Conservation (phyloP, 1,140 invertebrate species). For the Sesamia nonagrioides region DNA sequence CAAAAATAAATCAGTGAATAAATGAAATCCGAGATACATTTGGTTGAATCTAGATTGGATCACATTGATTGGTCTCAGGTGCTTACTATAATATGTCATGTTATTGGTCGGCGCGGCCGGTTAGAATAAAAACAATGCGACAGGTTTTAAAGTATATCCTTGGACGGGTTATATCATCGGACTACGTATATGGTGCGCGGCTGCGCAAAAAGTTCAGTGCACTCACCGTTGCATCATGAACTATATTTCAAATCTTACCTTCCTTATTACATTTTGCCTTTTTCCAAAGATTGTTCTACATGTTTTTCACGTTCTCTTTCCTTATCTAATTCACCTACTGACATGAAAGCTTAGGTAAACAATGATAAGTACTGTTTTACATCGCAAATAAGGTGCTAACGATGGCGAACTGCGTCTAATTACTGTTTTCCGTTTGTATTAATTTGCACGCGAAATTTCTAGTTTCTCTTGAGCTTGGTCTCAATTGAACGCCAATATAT, state of each 20-base stretch:
- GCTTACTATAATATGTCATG: slow-evolving; percentile 2
- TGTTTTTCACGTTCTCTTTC: slow-evolving; percentile 60
- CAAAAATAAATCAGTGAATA: background rate
- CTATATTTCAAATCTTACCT: slow-evolving; percentile 52
- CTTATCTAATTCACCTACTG: slow-evolving; percentile 77
- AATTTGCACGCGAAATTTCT: slow-evolving; percentile 53
- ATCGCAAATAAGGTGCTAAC: slow-evolving; percentile 32
- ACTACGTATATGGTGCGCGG: slow-evolving; percentile 67
- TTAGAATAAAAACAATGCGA: slow-evolving; percentile 62
- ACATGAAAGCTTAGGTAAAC: slow-evolving; percentile 63
- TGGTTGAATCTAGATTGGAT: slow-evolving; percentile 3
- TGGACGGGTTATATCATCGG: slow-evolving; percentile 75
- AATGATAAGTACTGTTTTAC: slow-evolving; percentile 60
- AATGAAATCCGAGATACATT: background rate
- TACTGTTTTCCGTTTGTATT: slow-evolving; percentile 58
- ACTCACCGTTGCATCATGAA: slow-evolving; percentile 69
- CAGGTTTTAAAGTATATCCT: slow-evolving; percentile 72
- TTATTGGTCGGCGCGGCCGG: slow-evolving; percentile 29
- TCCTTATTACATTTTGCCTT: slow-evolving; percentile 51
- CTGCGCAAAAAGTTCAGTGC: slow-evolving; percentile 61
- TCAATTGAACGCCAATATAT: slow-evolving; percentile 48
- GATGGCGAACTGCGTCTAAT: slow-evolving; percentile 62
- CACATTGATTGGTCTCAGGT: slow-evolving; percentile 19
- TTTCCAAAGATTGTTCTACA: slow-evolving; percentile 35
- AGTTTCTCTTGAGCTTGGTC: slow-evolving; percentile 35